These are phyloP conservation scores for Atopsyche davidsoni DNA, from an alignment of 1,140 invertebrate species.

Conservation along the genomic window DNA sequence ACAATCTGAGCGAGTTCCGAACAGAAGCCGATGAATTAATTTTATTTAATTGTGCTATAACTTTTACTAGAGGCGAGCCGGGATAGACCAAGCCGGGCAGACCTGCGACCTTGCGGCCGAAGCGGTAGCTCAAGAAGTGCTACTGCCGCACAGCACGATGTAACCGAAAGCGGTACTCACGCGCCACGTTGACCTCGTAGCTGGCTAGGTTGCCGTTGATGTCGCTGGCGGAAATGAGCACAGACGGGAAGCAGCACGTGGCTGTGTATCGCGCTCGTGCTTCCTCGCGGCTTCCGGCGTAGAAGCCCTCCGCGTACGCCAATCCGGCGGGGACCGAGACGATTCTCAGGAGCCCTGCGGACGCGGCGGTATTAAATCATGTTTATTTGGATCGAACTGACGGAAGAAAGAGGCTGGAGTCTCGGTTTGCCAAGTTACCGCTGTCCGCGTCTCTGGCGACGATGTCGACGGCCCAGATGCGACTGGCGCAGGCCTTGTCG, in stretches of 20 bases:
- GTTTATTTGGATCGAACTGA: neutral
- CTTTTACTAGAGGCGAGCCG: too few species aligned
- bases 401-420: neutral
- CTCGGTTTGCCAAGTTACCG: too few species aligned
- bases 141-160: too few species aligned
- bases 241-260: slow-evolving; percentile 54
- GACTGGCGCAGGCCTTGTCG: slow-evolving; percentile 46
- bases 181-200: slow-evolving; percentile 53
- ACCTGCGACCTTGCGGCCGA: too few species aligned
- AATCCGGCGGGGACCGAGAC: slow-evolving; percentile 46
- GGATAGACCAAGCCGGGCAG: slow-evolving; percentile 33
- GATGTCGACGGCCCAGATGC: slow-evolving; percentile 56
- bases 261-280: slow-evolving; percentile 54
- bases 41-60: too few species aligned
- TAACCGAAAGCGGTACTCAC: slow-evolving; percentile 43
- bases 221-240: slow-evolving; percentile 53
- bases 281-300: slow-evolving; percentile 52
- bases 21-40: too few species aligned
- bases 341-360: slow-evolving; percentile 52
- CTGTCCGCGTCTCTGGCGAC: slow-evolving; percentile 50
- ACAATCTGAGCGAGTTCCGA: too few species aligned
- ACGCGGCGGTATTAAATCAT: slow-evolving; percentile 2
- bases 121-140: too few species aligned
- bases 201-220: slow-evolving; percentile 51
- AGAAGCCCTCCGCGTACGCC: slow-evolving; percentile 41